Evolutionary conservation across 2,888 invertebrate genomes (phyloP).

Genomic region (Amphipoea lucens): DNA sequence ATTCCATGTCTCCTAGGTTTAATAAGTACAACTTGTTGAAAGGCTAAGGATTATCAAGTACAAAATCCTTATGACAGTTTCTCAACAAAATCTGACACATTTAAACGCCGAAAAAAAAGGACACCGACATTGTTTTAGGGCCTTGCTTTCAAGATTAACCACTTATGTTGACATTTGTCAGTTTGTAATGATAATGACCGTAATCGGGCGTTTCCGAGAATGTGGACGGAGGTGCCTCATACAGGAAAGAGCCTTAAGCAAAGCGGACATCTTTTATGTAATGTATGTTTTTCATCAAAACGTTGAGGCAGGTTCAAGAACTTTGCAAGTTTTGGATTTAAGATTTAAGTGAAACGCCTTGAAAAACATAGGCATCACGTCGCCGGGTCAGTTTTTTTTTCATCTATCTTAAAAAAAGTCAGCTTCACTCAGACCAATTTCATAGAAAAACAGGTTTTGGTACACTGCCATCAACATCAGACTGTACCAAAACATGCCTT

Average conservation of each 20-base stretch:
- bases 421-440: conserved; percentile 38
- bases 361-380: background rate
- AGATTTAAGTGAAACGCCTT: background rate
- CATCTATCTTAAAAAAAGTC: conserved; percentile 4
- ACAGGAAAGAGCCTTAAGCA: conserved; percentile 60
- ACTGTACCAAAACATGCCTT: conserved; percentile 61
- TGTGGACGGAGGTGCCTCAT: conserved; percentile 54
- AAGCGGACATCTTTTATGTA: conserved; percentile 36
- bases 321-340: background rate
- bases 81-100: conserved; percentile 17
- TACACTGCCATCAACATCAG: conserved; percentile 49
- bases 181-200: conserved; percentile 65
- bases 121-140: conserved; percentile 40
- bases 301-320: conserved; percentile 35
- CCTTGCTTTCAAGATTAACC: conserved; percentile 62
- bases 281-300: conserved; percentile 40
- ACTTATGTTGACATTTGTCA: conserved; percentile 66
- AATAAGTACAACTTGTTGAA: background rate
- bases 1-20: background rate
- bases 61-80: background rate
- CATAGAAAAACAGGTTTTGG: conserved; percentile 60
- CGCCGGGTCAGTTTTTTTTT: background rate
- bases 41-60: background rate
- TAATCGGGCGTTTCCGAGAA: conserved; percentile 69
- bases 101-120: conserved; percentile 28